Conservation (phyloP, 2,113 vertebrate genomes). For the Eretmochelys imbricata region DNA sequence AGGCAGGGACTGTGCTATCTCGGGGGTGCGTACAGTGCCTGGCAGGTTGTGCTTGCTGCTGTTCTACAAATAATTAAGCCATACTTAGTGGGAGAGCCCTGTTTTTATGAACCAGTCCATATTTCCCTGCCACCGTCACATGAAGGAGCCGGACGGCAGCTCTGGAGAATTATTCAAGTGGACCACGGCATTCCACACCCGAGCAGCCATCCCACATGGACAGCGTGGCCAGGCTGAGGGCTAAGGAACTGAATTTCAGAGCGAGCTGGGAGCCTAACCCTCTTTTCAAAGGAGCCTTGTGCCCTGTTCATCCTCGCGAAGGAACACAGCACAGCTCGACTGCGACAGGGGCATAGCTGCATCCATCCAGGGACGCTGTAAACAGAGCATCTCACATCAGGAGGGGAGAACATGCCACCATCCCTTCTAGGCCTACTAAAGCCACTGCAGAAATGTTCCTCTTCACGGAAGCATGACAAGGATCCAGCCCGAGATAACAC, state of each 20-base stretch:
- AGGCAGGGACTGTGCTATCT: neutral
- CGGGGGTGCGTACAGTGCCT: neutral
- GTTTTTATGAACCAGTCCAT: neutral
- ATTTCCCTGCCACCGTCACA: neutral
- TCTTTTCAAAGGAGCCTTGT: neutral
- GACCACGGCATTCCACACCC: neutral
- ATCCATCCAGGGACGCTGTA: neutral
- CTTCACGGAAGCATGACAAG: neutral
- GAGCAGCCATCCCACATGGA: neutral
- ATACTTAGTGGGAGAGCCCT: neutral
- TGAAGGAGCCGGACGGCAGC: neutral
- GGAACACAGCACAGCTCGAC: neutral
- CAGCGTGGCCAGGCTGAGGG: neutral
- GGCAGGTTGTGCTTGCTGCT: neutral
- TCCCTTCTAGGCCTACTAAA: neutral
- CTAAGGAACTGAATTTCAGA: neutral
- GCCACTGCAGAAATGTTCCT: neutral
- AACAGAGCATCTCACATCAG: neutral
- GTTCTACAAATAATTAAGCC: neutral
- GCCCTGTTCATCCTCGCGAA: neutral
- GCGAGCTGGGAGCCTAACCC: neutral
- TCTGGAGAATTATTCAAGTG: neutral
- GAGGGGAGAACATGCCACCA: neutral
- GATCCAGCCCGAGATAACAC: no score
- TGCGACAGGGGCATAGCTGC: neutral